These are phyloP conservation scores for Barnardius zonarius DNA, from an alignment of 2,113 vertebrate species.

Conservation along the genomic window DNA sequence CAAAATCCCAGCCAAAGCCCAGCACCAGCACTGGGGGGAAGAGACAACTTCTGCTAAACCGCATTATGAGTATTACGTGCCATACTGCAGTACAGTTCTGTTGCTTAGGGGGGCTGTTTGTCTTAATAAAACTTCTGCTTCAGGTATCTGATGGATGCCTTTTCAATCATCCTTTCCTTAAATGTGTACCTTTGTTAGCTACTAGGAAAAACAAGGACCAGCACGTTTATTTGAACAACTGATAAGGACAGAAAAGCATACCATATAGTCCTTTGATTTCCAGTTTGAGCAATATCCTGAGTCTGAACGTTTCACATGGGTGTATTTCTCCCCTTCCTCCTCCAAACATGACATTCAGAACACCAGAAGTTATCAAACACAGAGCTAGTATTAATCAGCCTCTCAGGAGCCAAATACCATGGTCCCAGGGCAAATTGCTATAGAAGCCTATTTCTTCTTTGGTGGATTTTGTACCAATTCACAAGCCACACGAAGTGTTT, in stretches of 20 bases:
- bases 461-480: neutral
- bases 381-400: neutral
- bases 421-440: neutral
- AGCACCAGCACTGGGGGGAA: neutral
- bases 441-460: neutral
- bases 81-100: neutral
- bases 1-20: neutral
- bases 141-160: neutral
- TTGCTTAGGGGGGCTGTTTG: neutral
- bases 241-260: neutral
- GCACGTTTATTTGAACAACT: neutral
- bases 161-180: neutral
- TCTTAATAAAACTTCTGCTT: neutral
- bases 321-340: neutral
- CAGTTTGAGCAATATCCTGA: neutral
- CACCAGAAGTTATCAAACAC: neutral
- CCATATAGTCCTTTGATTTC: neutral
- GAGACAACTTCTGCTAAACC: neutral
- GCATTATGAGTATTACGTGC: accelerated
- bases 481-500: neutral
- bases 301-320: neutral
- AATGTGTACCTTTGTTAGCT: neutral
- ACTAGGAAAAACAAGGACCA: neutral
- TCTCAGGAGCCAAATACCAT: neutral
- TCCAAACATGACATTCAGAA: neutral